phyloP scores from a whole-genome alignment of 2,797 vertebrate species.

The Scolopax bukidnonensis region DNA sequence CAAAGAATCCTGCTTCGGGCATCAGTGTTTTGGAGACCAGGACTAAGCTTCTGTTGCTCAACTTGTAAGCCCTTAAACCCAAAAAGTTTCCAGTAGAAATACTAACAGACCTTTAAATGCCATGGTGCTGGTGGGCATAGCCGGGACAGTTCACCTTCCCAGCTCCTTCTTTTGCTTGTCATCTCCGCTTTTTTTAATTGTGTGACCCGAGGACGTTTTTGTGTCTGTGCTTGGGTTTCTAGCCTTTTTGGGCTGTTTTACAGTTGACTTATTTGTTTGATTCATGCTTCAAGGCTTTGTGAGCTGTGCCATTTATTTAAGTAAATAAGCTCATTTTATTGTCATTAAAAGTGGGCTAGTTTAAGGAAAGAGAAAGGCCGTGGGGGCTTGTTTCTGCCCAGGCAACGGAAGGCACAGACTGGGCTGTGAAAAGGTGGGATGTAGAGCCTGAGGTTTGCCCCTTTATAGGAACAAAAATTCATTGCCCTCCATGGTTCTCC shows the following conservation, averaged over 20 bases:
- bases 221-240: neutral
- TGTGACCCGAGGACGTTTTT: neutral
- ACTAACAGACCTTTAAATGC: neutral
- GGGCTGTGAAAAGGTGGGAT: neutral
- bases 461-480: neutral
- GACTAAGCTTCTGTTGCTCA: neutral
- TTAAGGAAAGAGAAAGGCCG: neutral
- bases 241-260: neutral
- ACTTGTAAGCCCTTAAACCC: neutral
- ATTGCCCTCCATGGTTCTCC: rapidly evolving
- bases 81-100: neutral
- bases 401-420: neutral
- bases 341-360: neutral
- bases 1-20: neutral
- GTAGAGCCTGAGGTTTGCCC: rapidly evolving
- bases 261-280: constrained; percentile 8
- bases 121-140: rapidly evolving
- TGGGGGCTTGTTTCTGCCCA: neutral
- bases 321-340: constrained; percentile 27
- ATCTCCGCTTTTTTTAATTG: neutral
- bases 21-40: neutral
- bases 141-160: neutral
- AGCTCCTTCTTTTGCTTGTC: rapidly evolving
- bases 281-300: constrained; percentile 4
- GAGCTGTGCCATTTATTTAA: constrained; percentile 36